phyloP scores from a whole-genome alignment of 2,888 invertebrate species.

The Nomada lathburiana region DNA sequence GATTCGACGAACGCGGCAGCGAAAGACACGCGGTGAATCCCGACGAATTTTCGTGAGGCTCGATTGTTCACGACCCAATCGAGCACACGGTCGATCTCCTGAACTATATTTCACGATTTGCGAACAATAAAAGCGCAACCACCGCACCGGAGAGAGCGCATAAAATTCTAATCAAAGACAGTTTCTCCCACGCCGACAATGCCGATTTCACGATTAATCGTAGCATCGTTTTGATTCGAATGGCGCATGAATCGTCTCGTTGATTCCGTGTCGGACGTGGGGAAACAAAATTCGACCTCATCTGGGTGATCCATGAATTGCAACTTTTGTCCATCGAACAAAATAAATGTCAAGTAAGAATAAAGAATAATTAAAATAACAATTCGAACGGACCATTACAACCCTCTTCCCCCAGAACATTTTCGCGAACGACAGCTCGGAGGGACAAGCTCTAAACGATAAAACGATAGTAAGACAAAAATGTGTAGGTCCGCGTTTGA shows the following conservation, averaged over 20 bases:
- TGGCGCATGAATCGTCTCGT: constrained; percentile 12
- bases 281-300: not conserved
- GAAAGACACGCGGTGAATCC: constrained; percentile 21
- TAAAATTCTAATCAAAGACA: constrained; percentile 52
- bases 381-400: too few species aligned
- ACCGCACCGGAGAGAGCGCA: constrained; percentile 17
- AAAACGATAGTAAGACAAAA: too few species aligned
- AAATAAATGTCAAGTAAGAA: too few species aligned
- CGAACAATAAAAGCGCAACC: constrained; percentile 45
- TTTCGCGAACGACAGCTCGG: too few species aligned
- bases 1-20: not conserved
- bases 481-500: not conserved
- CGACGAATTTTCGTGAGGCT: constrained; percentile 12
- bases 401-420: too few species aligned
- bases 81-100: constrained; percentile 40
- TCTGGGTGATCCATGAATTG: too few species aligned
- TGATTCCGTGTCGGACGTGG: not conserved
- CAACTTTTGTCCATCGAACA: too few species aligned
- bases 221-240: constrained; percentile 8
- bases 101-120: constrained; percentile 52
- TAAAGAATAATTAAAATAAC: too few species aligned
- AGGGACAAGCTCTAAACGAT: too few species aligned
- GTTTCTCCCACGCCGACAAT: constrained; percentile 42
- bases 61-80: constrained; percentile 32
- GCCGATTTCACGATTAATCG: constrained; percentile 44